phyloP scores from a whole-genome alignment of 1,140 invertebrate species.

The Condylostylus longicornis region DNA sequence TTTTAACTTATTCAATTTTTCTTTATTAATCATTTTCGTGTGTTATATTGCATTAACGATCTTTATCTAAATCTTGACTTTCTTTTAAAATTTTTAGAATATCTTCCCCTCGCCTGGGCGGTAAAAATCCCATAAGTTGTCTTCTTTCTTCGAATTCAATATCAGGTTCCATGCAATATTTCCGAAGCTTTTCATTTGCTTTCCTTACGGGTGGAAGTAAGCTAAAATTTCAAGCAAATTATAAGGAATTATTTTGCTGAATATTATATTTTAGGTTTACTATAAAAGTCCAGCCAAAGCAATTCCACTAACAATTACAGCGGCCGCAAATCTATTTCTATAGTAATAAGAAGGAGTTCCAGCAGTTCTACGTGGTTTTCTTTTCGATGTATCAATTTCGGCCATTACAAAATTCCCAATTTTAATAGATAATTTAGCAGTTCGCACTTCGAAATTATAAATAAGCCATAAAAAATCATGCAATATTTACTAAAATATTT shows the following conservation, averaged over 20 bases:
- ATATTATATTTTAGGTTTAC: constrained; percentile 9
- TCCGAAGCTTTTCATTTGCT: constrained; percentile 15
- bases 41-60: constrained; percentile 10
- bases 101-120: constrained; percentile 10
- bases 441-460: too few relatives aligned
- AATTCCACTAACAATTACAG: constrained; percentile 15
- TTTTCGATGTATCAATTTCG: constrained; percentile 17
- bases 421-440: too few relatives aligned
- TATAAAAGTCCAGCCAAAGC: constrained; percentile 16
- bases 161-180: constrained; percentile 8
- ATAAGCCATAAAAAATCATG: too few relatives aligned
- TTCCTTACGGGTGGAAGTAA: constrained; percentile 18
- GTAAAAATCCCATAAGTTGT: constrained; percentile 16
- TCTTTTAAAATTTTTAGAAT: constrained; percentile 20
- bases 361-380: constrained; percentile 25
- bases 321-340: constrained; percentile 25
- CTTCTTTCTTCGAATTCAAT: constrained; percentile 16
- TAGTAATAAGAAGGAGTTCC: constrained; percentile 25
- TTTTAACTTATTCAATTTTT: not conserved
- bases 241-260: not conserved
- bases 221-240: constrained; percentile 5
- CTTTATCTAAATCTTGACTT: constrained; percentile 10
- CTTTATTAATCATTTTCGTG: not conserved
- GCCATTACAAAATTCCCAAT: too few relatives aligned
- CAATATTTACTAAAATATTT: too few relatives aligned